Evolutionary conservation across 2,797 vertebrate genomes (phyloP), one percentile per base, ranked within the genome.

Genomic region (Dryobates pubescens): DNA sequence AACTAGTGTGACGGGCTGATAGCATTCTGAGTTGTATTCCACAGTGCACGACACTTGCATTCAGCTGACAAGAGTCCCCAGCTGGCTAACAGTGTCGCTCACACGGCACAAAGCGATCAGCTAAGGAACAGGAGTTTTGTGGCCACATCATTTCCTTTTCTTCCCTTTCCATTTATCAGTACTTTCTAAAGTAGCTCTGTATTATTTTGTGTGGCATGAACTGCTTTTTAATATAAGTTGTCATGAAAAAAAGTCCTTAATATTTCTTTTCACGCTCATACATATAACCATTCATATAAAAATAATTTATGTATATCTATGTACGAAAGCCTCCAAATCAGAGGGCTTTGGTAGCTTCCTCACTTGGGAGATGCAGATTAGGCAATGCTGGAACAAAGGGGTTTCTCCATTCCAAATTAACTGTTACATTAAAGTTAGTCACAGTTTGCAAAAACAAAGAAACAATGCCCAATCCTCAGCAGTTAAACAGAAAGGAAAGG

Each of bases 201-300:
- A 67, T 76, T 32, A 53, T 69, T 80, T 78, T 83, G 19, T 73
- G 45, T 78, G 63, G 38, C 82, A 75, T 71, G 68, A 82, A 62
- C n/a, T 86, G n/a, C 26, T 75, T 82, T 53, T 90, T 88, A 32
- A 54, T 83, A 6, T 51, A 71, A 63, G 30, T 77, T 82, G 56
- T 43, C 29, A 62, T 71, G 32, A 88, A 84, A 68, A 76, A 81
- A 89, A 38, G 24, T 68, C 73, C 51, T 54, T 83, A 74, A 30
- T 89, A 75, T 85, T 90, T 94, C 76, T 92, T 93, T 92, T 93
- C 58, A 77, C 51, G 63, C 75, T 93, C 87, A 89, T 88, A 67
- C 57, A 69, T 2, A 0, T 69, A 68, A 65, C 56, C 27, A 24
- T 26, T 69, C 18, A 54, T 23, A 41, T 53, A 27, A 27, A 16